These are phyloP conservation scores for Yoshiicerus persimilis DNA, from an alignment of 1,140 invertebrate species.

Conservation along the genomic window DNA sequence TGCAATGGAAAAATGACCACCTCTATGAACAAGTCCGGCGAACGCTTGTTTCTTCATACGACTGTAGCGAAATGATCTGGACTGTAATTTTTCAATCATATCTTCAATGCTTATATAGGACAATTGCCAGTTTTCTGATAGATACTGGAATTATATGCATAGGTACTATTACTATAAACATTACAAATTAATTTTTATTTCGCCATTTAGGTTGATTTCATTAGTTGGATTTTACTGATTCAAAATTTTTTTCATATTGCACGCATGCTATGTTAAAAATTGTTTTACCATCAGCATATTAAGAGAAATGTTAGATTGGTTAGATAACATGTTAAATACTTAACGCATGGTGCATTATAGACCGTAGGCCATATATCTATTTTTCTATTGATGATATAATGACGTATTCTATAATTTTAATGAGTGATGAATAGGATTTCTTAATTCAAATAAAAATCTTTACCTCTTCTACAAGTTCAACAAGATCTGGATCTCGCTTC, in stretches of 20 bases:
- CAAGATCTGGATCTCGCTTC: neutral
- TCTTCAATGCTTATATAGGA: constrained; percentile 68
- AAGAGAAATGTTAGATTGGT: too few species aligned
- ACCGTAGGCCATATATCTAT: too few species aligned
- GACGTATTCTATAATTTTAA: too few species aligned
- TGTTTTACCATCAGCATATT: too few species aligned
- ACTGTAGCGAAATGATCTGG: neutral
- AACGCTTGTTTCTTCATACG: constrained; percentile 31
- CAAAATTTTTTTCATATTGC: too few species aligned
- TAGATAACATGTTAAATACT: too few species aligned
- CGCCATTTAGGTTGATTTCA: neutral
- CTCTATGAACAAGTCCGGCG: constrained; percentile 9
- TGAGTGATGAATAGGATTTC: neutral
- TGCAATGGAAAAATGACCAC: neutral
- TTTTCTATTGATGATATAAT: too few species aligned
- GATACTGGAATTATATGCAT: constrained; percentile 23
- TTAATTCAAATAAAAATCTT: neutral
- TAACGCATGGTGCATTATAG: too few species aligned
- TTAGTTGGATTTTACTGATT: too few species aligned
- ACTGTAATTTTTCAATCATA: constrained; percentile 60
- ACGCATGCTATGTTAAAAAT: neutral
- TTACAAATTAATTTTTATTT: neutral
- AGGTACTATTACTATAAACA: neutral
- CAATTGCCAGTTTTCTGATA: constrained; percentile 14
- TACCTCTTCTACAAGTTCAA: neutral